Percentiles rank a stretch among this genome's conserved stretches.
Conservation (phyloP, 2,797 vertebrate genomes). For the Arremon brunneinucha region DNA sequence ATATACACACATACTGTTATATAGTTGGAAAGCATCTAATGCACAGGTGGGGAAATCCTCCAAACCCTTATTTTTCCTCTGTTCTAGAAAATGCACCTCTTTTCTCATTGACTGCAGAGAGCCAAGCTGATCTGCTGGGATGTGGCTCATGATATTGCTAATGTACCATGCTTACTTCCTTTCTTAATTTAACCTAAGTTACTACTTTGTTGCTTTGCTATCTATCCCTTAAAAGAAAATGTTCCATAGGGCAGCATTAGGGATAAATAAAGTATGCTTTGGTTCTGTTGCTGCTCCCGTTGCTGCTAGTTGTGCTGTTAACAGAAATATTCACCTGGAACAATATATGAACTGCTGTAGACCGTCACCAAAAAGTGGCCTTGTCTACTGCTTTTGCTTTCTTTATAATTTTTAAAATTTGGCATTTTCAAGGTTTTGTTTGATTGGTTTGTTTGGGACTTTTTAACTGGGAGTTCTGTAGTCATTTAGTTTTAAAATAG, state of each 20-base stretch:
- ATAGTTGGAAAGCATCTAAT: not conserved
- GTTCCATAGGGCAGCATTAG: not conserved
- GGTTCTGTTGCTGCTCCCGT: not conserved
- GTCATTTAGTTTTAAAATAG: not conserved
- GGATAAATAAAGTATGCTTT: not conserved
- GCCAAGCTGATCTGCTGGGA: not conserved
- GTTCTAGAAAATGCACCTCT: not conserved
- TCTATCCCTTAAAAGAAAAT: not conserved
- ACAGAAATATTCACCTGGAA: not conserved
- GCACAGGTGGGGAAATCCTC: not conserved
- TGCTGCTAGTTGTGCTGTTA: not conserved
- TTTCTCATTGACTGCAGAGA: not conserved
- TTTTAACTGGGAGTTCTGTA: not conserved
- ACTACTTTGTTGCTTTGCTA: not conserved
- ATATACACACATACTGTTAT: not conserved
- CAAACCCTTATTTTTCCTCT: not conserved
- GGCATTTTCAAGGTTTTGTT: not conserved
- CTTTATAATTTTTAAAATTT: not conserved
- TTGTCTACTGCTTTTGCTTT: not conserved
- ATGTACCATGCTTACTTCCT: not conserved
- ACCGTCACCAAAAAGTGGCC: not conserved
- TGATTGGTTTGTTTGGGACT: not conserved
- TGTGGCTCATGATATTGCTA: not conserved
- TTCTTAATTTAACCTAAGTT: not conserved
- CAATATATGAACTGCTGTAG: not conserved